Evolutionary conservation across 2,113 vertebrate genomes (phyloP).

Genomic region (Megaceryle maxima): DNA sequence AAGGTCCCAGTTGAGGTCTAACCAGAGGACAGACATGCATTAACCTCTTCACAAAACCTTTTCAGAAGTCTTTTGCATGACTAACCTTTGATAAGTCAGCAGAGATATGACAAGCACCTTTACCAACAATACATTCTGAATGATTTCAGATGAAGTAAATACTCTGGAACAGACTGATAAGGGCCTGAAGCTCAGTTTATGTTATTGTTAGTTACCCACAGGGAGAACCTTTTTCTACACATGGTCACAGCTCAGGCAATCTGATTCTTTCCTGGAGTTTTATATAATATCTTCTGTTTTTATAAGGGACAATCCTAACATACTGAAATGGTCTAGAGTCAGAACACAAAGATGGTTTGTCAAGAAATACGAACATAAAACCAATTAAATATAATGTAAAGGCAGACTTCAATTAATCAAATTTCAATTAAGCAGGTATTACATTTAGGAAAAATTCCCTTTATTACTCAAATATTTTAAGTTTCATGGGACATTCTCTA

Average conservation of each 20-base stretch:
- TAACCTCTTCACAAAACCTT: neutral
- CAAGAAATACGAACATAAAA: neutral
- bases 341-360: neutral
- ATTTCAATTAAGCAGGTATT: neutral
- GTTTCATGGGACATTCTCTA: neutral
- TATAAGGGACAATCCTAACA: neutral
- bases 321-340: neutral
- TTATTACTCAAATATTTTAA: neutral
- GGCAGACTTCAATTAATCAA: neutral
- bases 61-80: neutral
- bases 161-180: conserved; percentile 26
- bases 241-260: neutral
- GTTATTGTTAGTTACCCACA: neutral
- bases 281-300: neutral
- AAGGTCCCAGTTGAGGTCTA: neutral
- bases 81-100: conserved; percentile 21
- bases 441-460: neutral
- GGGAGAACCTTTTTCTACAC: neutral
- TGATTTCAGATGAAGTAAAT: neutral
- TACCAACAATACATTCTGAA: neutral
- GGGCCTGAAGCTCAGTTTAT: neutral
- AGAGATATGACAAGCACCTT: neutral
- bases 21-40: neutral
- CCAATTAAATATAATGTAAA: neutral
- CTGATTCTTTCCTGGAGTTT: neutral